Evolutionary conservation across 2,113 vertebrate genomes (phyloP).

Genomic region (Odontophorus gujanensis): DNA sequence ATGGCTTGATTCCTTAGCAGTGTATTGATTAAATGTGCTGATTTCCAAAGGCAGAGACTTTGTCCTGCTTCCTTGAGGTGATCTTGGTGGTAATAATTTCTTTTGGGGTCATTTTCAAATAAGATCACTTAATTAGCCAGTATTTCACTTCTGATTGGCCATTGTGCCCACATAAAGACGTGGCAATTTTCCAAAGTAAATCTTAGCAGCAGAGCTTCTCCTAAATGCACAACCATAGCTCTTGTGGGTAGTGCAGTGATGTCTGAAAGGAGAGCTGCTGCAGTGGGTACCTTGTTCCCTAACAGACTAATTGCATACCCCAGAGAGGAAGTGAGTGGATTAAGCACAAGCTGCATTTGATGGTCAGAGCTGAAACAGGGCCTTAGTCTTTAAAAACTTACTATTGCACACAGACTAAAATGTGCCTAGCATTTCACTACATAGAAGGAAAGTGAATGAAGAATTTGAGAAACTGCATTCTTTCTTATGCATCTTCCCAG

Average conservation of each 20-base stretch:
- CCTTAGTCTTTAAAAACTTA: background rate
- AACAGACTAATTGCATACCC: background rate
- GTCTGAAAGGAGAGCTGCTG: background rate
- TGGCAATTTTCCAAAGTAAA: background rate
- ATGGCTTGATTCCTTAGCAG: background rate
- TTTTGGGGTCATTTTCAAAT: background rate
- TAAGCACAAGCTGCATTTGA: background rate
- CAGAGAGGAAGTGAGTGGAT: background rate
- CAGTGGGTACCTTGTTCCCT: rapidly evolving
- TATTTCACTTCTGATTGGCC: background rate
- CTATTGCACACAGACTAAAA: background rate
- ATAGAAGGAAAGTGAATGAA: background rate
- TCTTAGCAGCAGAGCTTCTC: background rate
- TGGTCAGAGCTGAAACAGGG: background rate
- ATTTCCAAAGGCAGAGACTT: background rate
- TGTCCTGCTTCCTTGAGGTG: background rate
- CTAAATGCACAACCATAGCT: background rate
- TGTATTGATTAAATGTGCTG: background rate
- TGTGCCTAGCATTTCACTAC: background rate
- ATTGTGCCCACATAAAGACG: background rate
- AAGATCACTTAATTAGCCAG: background rate
- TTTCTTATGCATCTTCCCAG: background rate
- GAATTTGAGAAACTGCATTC: background rate
- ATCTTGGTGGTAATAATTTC: background rate
- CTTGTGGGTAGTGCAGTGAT: background rate